Conservation (phyloP, 2,797 vertebrate species). For the Myiotriccus ornatus region DNA sequence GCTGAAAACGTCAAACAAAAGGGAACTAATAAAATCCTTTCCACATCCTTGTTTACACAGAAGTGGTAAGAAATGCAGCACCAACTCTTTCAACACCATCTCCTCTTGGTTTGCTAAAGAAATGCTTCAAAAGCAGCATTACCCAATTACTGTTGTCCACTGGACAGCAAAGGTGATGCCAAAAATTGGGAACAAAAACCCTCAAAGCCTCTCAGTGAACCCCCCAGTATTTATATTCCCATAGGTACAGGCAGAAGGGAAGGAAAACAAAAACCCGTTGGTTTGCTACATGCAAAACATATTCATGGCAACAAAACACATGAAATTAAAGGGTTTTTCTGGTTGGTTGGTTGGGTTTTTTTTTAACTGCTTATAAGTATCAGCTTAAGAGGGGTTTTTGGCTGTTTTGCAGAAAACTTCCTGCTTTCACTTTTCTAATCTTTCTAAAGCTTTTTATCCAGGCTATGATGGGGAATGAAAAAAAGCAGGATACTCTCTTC, state of each 20-base stretch:
- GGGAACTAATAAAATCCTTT: neutral
- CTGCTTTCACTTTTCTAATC: neutral
- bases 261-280: neutral
- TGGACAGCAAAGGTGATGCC: neutral
- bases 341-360: neutral
- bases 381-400: neutral
- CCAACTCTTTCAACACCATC: neutral
- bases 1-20: neutral
- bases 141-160: neutral
- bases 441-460: neutral
- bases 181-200: neutral
- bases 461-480: neutral
- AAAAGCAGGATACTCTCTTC: neutral
- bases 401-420: neutral
- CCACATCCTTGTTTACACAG: conserved; percentile 23
- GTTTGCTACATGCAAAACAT: neutral
- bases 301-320: neutral
- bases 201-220: neutral
- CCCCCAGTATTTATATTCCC: neutral
- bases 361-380: neutral
- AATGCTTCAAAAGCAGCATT: neutral
- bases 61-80: neutral
- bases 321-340: neutral
- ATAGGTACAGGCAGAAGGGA: neutral
- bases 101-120: neutral